A percentile compares a stretch with the other conserved stretches of the same genome.
phyloP scores from a whole-genome alignment of 2,888 invertebrate species.

The Ctenicera cuprea region DNA sequence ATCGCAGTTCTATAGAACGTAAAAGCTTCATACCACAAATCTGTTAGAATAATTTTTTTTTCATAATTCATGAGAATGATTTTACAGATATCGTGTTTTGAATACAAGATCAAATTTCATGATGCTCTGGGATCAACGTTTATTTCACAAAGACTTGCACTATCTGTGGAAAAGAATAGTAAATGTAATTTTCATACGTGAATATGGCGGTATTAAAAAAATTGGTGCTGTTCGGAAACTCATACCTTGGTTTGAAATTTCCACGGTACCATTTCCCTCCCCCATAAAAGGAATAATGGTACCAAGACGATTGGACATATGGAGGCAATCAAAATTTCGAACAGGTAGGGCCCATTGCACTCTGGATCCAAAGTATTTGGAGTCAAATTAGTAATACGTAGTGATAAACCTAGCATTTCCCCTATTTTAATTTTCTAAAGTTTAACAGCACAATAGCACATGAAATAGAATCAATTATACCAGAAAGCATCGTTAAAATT shows the following conservation, averaged over 20 bases:
- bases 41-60: no score
- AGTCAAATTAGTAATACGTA: no score
- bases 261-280: slow-evolving; percentile 85
- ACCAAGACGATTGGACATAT: slow-evolving; percentile 80
- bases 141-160: slow-evolving; percentile 80
- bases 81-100: slow-evolving; percentile 78
- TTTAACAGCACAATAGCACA: no score
- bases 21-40: no score
- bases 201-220: slow-evolving; percentile 69
- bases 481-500: no score
- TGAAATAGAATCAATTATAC: no score
- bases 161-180: slow-evolving; percentile 87
- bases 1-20: no score
- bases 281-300: slow-evolving; percentile 76
- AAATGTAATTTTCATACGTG: slow-evolving; percentile 82
- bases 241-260: slow-evolving; percentile 81
- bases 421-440: no score
- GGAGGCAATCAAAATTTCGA: slow-evolving; percentile 79
- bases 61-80: background rate
- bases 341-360: no score
- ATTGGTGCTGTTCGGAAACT: slow-evolving; percentile 61
- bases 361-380: no score
- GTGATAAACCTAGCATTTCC: no score
- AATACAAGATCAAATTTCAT: slow-evolving; percentile 84
- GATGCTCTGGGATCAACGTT: slow-evolving; percentile 80